phyloP scores from a whole-genome alignment of 2,113 vertebrate genomes.

The Sylvia atricapilla region DNA sequence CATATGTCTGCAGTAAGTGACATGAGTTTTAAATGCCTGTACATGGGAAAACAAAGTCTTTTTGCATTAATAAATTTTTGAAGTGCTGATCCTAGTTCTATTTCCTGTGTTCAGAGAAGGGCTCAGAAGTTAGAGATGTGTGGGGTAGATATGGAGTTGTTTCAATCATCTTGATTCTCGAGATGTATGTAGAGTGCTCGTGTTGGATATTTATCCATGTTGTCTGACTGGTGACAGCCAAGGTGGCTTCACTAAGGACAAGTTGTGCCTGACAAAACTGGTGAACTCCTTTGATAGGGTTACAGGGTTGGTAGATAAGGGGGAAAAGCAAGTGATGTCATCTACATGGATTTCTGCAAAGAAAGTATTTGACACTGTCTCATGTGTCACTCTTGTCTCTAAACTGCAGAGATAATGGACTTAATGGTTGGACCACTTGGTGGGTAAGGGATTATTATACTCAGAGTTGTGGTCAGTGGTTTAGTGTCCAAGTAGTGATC shows the following conservation, averaged over 20 bases:
- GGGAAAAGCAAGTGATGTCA: background rate
- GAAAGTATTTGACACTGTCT: background rate
- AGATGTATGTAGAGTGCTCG: background rate
- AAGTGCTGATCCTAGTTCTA: background rate
- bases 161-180: background rate
- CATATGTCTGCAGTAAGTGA: background rate
- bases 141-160: background rate
- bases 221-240: background rate
- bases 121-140: background rate
- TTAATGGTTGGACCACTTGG: background rate
- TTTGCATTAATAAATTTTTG: background rate
- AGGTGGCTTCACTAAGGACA: background rate
- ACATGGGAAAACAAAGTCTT: background rate
- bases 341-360: background rate
- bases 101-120: background rate
- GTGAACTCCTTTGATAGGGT: background rate
- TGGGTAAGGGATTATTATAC: background rate
- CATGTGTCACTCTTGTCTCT: background rate
- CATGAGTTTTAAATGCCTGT: background rate
- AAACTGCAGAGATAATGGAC: background rate
- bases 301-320: background rate
- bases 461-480: background rate
- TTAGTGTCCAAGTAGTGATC: background rate
- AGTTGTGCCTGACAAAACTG: background rate
- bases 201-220: background rate